Evolutionary conservation across 2,797 vertebrate species (phyloP).

Genomic region (Oophaga sylvatica): DNA sequence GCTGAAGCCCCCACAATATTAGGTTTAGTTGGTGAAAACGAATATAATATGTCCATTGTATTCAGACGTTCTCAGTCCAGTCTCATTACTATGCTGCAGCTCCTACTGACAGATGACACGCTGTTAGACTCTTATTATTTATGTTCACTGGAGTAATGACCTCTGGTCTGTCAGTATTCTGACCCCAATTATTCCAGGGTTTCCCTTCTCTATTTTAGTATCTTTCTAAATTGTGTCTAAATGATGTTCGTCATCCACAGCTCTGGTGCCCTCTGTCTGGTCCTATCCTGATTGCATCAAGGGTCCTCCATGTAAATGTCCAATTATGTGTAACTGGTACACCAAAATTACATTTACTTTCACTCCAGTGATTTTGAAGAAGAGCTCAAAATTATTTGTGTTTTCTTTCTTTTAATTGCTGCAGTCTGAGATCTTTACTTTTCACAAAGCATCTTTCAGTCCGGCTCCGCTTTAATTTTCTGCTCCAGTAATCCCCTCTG

Average conservation of each 20-base stretch:
- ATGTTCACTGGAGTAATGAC: background rate
- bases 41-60: no score
- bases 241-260: background rate
- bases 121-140: no score
- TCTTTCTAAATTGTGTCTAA: no score
- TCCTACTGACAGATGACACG: no score
- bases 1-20: no score
- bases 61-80: no score
- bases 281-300: background rate
- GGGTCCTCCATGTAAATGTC: background rate
- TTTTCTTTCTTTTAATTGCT: slow-evolving; percentile 15
- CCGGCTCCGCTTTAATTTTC: slow-evolving; percentile 16
- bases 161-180: background rate
- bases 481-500: slow-evolving; percentile 32
- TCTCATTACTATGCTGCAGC: no score
- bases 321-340: background rate
- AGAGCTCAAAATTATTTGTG: background rate
- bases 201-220: no score
- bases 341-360: background rate
- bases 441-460: slow-evolving; percentile 13
- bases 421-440: background rate
- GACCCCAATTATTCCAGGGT: background rate
- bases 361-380: slow-evolving; percentile 3
- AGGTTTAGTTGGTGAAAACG: no score
- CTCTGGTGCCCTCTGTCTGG: background rate